These are phyloP conservation scores for Pachyseris speciosa DNA, from an alignment of 64 coral and sea anemone species.

Conservation along the genomic window DNA sequence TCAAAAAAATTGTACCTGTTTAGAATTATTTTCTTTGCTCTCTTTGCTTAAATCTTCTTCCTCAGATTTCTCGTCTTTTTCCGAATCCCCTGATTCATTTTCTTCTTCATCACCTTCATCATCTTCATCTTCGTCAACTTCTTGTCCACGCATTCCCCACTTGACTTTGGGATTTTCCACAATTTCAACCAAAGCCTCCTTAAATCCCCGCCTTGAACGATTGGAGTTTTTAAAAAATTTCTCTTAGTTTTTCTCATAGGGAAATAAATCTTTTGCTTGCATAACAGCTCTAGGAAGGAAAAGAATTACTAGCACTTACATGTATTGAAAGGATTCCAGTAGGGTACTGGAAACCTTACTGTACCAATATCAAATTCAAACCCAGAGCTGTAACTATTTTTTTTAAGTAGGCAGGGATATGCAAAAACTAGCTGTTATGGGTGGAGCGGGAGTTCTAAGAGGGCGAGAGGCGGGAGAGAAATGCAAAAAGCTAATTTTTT, in stretches of 20 bases:
- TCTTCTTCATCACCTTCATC: constrained; percentile 33
- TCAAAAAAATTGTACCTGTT: background rate
- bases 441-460: too few species aligned
- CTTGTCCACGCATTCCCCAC: constrained; percentile 80
- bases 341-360: too few species aligned
- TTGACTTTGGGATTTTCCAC: constrained; percentile 79
- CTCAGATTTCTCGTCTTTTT: constrained; percentile 31
- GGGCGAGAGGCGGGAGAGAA: too few species aligned
- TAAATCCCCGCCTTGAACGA: constrained; percentile 64
- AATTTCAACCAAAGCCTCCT: constrained; percentile 89
- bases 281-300: constrained; percentile 67
- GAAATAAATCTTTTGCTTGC: constrained; percentile 77
- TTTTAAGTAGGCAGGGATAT: too few species aligned
- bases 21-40: background rate
- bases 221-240: constrained; percentile 81
- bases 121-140: constrained; percentile 69
- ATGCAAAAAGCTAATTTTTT: too few species aligned
- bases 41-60: constrained; percentile 26
- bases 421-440: too few species aligned
- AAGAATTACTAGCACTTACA: background rate
- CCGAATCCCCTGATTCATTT: constrained; percentile 17
- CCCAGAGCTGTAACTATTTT: too few species aligned
- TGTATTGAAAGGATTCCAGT: too few species aligned
- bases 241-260: constrained; percentile 78
- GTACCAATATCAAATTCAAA: too few species aligned